Evolutionary conservation across 1,140 invertebrate genomes (phyloP), one percentile per base, ranked within the genome.

Genomic region (Musca vetustissima): DNA sequence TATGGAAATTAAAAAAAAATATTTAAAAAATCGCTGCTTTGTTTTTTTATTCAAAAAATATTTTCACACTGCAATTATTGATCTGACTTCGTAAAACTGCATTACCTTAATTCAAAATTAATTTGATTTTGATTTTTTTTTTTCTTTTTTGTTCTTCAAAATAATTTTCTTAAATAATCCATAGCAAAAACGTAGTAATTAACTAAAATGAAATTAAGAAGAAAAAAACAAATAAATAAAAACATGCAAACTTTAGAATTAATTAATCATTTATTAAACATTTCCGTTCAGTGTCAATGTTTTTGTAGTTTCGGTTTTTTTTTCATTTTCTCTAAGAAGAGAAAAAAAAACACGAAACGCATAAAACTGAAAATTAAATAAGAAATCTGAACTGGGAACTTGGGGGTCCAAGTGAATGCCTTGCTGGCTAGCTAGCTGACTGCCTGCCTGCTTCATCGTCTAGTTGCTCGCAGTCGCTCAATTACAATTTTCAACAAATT

Each of bases 261-360:
- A 74, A 74, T 73, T 71, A 71, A 69, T 71, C 52, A 52, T 68
- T 74, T 78, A 80, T 80, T 80, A 80, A 80, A 80, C 78, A 80
- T 80, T 80, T 80, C 78, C 78, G 78, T 80, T 80, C 78, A 80
- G 78, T 80, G 78, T 80, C 78, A 80, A 80, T 80, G 78, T 79
- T 80, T 78, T 59, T n/a, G n/a, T n/a, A n/a, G n/a, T n/a, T n/a
- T n/a, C n/a, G n/a, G n/a, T n/a, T n/a, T n/a, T 47, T n/a, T 65
- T 32, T 28, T 32, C 53, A 8, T 53, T 55, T 53, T 57, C 32
- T 28, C 32, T 4, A 25, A 28, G 28, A 59, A 8, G 55, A 28
- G 13, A 59, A 8, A 59, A n/a, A n/a, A 59, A 25, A 43, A 43
- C 8, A 28, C 36, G 36, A 43, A 43, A 43, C 36, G 36, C 36